Evolutionary conservation across 2,888 invertebrate species (phyloP).

Genomic region (Pimpla rufipes): DNA sequence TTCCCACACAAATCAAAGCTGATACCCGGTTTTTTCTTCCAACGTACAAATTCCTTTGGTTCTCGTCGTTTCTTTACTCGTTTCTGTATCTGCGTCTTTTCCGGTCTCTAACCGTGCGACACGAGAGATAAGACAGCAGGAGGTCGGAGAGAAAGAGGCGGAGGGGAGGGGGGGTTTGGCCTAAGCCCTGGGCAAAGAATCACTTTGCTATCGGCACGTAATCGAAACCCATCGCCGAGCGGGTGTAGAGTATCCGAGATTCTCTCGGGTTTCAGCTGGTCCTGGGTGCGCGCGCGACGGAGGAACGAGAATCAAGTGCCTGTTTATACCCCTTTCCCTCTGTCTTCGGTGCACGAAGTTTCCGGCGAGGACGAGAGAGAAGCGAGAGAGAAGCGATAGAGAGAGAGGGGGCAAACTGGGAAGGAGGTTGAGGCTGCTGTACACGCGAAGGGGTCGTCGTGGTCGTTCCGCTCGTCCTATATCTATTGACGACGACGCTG

Average conservation of each 20-base stretch:
- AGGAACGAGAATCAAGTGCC: conserved; percentile 77
- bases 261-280: conserved; percentile 60
- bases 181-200: conserved; percentile 58
- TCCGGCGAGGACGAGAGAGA: conserved; percentile 59
- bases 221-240: conserved; percentile 62
- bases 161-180: conserved; percentile 14
- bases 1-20: conserved; percentile 11
- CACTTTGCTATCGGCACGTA: conserved; percentile 68
- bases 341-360: conserved; percentile 60
- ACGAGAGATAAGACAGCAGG: conserved; percentile 50
- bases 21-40: neutral
- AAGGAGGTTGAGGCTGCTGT: conserved; percentile 30
- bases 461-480: conserved; percentile 25
- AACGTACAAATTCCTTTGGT: neutral
- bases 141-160: neutral
- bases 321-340: conserved; percentile 76
- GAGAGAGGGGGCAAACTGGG: neutral
- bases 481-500: conserved; percentile 54
- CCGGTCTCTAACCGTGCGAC: conserved; percentile 36
- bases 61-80: neutral
- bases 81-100: conserved; percentile 30
- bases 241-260: conserved; percentile 57
- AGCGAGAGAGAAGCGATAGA: conserved; percentile 26
- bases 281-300: conserved; percentile 17
- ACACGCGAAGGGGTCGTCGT: conserved; percentile 46